phyloP scores from a whole-genome alignment of 35 echinoderm and acorn worm genomes.

The Apostichopus californicus region DNA sequence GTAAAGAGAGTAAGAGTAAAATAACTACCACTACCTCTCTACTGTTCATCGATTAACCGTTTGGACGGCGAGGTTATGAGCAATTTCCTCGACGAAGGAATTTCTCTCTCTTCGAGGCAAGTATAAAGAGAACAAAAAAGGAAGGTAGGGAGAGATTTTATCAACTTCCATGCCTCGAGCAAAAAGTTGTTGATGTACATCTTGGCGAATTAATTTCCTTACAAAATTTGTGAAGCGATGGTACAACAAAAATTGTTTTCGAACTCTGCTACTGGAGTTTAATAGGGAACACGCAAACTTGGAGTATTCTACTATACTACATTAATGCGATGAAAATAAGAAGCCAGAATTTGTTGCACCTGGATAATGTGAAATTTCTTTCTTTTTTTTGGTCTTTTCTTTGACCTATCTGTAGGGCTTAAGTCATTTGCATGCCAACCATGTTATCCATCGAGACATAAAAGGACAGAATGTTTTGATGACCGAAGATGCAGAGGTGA shows the following conservation, averaged over 20 bases:
- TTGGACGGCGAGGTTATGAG: neutral
- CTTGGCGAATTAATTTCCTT: neutral
- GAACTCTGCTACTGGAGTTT: no score
- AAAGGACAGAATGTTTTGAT: conserved; percentile 98
- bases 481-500: conserved; percentile 98
- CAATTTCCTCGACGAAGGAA: neutral
- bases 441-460: conserved; percentile 99
- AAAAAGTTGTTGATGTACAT: neutral
- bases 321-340: neutral
- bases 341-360: neutral
- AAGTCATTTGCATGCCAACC: conserved; percentile 98
- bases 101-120: neutral
- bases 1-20: no score
- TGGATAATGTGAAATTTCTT: no score
- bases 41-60: neutral
- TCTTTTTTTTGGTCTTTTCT: conserved; percentile 2
- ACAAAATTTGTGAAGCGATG: neutral
- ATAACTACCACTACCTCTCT: neutral
- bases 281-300: no score
- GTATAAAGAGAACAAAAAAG: neutral
- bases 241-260: no score
- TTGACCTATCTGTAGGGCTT: conserved; percentile 77
- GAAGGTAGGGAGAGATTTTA: neutral
- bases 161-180: neutral
- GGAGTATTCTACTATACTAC: no score